phyloP scores from a whole-genome alignment of 2,888 invertebrate genomes.

The Eurytoma adleriae region DNA sequence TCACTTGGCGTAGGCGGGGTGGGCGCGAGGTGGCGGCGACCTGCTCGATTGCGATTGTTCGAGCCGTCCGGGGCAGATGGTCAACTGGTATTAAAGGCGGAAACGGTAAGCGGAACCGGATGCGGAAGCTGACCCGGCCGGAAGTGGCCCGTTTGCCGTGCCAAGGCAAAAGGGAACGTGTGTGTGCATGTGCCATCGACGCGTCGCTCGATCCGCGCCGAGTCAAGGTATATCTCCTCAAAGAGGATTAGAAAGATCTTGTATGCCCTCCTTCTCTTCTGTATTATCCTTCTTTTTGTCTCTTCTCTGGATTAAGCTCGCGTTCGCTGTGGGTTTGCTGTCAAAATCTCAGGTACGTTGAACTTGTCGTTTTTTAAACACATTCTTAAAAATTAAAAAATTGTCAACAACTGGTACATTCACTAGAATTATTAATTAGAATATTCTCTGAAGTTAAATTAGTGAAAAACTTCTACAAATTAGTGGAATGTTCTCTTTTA shows the following conservation, averaged over 20 bases:
- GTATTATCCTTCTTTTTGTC: not conserved
- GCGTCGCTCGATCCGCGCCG: not conserved
- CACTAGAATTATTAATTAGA: too few relatives aligned
- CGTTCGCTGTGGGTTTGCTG: too few relatives aligned
- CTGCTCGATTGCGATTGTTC: not conserved
- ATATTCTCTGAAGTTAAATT: too few relatives aligned
- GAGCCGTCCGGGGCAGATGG: conserved; percentile 37
- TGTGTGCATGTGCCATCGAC: not conserved
- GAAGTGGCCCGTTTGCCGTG: conserved; percentile 52
- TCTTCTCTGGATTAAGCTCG: not conserved
- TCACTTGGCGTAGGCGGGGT: not conserved
- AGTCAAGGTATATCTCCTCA: conserved; percentile 9
- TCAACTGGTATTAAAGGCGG: conserved; percentile 53
- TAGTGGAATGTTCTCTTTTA: too few relatives aligned
- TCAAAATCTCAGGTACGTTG: too few relatives aligned
- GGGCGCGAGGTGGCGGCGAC: not conserved
- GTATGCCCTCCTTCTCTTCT: not conserved
- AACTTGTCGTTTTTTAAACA: too few relatives aligned
- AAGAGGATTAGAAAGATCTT: conserved; percentile 7
- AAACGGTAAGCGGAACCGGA: conserved; percentile 55
- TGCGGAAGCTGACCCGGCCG: conserved; percentile 48
- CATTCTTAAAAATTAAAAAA: too few relatives aligned
- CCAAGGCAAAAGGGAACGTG: not conserved
- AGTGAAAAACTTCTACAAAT: too few relatives aligned
- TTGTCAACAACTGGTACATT: too few relatives aligned